Base-by-base conservation (phyloP, 2,113 vertebrate species). In the Anthoscopus minutus region DNA sequence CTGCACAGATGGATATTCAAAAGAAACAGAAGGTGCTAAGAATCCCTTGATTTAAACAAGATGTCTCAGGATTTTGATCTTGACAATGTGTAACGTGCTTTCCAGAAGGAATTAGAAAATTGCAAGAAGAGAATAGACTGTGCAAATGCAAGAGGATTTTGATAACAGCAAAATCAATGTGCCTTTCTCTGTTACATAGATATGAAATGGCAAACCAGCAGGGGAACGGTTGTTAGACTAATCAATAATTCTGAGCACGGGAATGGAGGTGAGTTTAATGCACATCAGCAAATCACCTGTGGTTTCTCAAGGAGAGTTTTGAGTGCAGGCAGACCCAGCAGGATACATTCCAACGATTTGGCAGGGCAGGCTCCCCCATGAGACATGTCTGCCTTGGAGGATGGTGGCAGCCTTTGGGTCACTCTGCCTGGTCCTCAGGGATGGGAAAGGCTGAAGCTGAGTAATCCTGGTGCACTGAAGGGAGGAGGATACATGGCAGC, bases 21-120 rank as follows among this genome's bases (percentile, higher is more conserved):
- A 93, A 71, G 92, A 96, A 96, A 87, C 93, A 97, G 95, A 97
- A 97, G 94, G 91, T 95, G 94, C 89, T 65, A 88, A 96, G 80
- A 82, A 90, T 89, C 91, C 70, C 70, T 94, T 96, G 94, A 96
- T 96, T 95, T 96, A 97, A 96, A 96, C 89, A 97, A 97, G 96
- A 96, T 84, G 93, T 94, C 95, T 95, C 84, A 89, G 84, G 91
- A 90, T 45, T 93, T 84, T 90, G 87, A 93, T 96, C 89, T 88
- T 94, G 94, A 96, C 92, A 95, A 84, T 64, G 65, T 86, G 82
- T 84, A 96, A 54, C 5, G 4, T 94, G 61, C 94, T 95, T 96
- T 94, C 86, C 77, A 96, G 91, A 89, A 92, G 62, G 81, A 90
- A 93, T 94, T 89, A 89, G 86, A 88, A 93, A 86, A 89, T 84